Percentiles rank a stretch among this genome's conserved stretches.
phyloP scores from a whole-genome alignment of 2,888 invertebrate genomes.

The Nasonovia ribisnigri region DNA sequence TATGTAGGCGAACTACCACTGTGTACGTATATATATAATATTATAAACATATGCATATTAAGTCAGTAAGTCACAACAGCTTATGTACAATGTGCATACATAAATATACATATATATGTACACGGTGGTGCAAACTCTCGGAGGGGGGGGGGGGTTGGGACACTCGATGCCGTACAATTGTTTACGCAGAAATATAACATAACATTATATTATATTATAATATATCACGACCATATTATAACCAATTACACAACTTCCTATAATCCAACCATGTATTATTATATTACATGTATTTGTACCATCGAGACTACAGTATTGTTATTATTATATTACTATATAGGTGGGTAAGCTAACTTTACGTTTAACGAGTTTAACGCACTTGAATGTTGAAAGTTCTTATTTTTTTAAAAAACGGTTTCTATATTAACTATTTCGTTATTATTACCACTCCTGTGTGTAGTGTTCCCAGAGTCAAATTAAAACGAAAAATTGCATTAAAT shows the following conservation, averaged over 20 bases:
- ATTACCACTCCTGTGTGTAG: not conserved
- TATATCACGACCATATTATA: not conserved
- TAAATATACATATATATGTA: not conserved
- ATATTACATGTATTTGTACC: not conserved
- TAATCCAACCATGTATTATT: not conserved
- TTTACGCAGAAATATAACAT: not conserved
- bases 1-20: not conserved
- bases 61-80: slow-evolving; percentile 1
- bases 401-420: not conserved
- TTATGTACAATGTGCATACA: not conserved
- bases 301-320: not conserved
- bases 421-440: not conserved
- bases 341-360: not conserved
- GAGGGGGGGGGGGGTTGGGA: too few species aligned
- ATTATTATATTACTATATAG: not conserved
- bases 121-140: not conserved
- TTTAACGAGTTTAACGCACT: not conserved
- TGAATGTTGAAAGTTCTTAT: not conserved
- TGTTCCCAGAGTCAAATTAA: not conserved
- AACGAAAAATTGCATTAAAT: not conserved
- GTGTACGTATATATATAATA: not conserved
- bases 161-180: not conserved
- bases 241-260: not conserved
- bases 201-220: not conserved
- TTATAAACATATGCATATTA: not conserved